Evolutionary conservation across 2,113 vertebrate genomes (phyloP), one percentile per base, ranked within the genome.

Genomic region (Myxocyprinus asiaticus): DNA sequence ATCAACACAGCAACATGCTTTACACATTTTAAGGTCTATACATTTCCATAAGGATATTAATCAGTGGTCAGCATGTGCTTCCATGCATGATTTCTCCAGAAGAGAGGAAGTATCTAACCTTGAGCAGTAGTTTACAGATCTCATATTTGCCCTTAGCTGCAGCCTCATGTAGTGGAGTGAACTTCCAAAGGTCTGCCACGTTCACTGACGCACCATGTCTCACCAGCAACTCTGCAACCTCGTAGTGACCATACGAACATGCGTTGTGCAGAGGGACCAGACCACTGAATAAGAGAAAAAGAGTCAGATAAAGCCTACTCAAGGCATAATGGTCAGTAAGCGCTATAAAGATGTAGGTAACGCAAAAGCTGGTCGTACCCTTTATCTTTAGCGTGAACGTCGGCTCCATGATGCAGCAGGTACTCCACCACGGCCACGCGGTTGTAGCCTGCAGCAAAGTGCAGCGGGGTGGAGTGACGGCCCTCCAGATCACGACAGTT

Each of bases 71-170:
- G 22, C 22, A 33, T 33, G 22, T 33, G 22, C 22, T 33, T 33
- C 22, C 22, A 33, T 3, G 3, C 22, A 33, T 33, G 22, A 33
- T 33, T 33, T 33, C 22, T 33, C 22, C 22, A 33, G 22, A 33
- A 33, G 22, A 33, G 1, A 33, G 22, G 22, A 6, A 48, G 6
- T 7, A 7, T 8, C 56, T 22, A 91, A 96, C 95, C 92, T 99
- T 99, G 78, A 99, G 93, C 82, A 99, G 95, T 43, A 99, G 94
- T 78, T 99, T 98, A 94, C 98, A 99, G 92, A 99, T 99, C 90
- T 99, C 97, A 0, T 99, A 99, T 95, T 99, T 99, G 85, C 97
- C 98, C 92, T 99, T 99, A 81, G 97, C 98, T 43, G 97, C 98
- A 58, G 98, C 98, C 91, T 99, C 98, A 45, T 99, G 97, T 3